Conservation (phyloP, 1,140 invertebrate genomes). For the Eriosoma lanigerum region DNA sequence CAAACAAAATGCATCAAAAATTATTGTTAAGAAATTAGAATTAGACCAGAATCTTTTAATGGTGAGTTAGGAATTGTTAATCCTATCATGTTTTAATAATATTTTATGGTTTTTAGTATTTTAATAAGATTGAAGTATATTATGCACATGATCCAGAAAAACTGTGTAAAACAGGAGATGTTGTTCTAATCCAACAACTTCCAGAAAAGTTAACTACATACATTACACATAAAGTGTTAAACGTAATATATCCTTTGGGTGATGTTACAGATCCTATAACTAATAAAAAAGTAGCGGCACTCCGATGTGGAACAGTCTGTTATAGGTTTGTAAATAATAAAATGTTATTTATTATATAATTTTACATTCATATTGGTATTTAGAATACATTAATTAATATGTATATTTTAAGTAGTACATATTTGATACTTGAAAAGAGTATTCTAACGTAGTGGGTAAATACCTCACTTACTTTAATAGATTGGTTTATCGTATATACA, state of each 20-base stretch:
- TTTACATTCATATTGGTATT: too few species aligned
- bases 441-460: too few species aligned
- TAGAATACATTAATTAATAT: too few species aligned
- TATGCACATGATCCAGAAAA: slow-evolving; percentile 77
- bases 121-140: slow-evolving; percentile 68
- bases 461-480: too few species aligned
- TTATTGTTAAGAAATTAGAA: slow-evolving; percentile 70
- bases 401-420: too few species aligned
- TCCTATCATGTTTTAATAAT: background rate
- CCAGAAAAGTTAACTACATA: slow-evolving; percentile 71
- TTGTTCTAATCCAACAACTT: slow-evolving; percentile 74
- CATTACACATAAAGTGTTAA: slow-evolving; percentile 76
- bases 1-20: slow-evolving; percentile 75
- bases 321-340: slow-evolving; percentile 64
- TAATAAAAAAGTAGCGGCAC: slow-evolving; percentile 72
- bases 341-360: too few species aligned
- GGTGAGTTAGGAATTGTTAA: slow-evolving; percentile 60
- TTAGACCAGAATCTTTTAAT: slow-evolving; percentile 70
- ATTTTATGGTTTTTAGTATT: slow-evolving; percentile 68
- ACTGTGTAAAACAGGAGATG: slow-evolving; percentile 76
- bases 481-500: too few species aligned
- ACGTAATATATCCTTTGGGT: slow-evolving; percentile 78
- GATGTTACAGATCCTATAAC: slow-evolving; percentile 81
- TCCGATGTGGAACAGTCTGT: slow-evolving; percentile 57
- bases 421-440: too few species aligned